phyloP scores from a whole-genome alignment of 2,888 invertebrate genomes.

The Anarsia innoxiella region DNA sequence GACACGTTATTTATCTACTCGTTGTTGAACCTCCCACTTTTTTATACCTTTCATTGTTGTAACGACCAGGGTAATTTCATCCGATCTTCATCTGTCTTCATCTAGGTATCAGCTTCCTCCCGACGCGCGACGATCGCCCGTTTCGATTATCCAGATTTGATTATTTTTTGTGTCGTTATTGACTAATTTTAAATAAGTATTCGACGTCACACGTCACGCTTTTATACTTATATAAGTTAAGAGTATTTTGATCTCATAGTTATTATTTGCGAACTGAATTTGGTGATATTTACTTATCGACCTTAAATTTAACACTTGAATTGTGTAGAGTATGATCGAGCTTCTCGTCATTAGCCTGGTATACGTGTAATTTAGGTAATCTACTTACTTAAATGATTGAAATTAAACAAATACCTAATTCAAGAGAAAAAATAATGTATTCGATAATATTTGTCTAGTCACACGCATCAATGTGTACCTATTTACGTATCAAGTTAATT shows the following conservation, averaged over 20 bases:
- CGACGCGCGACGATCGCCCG: too few relatives aligned
- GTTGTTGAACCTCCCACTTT: too few relatives aligned
- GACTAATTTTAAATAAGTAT: too few relatives aligned
- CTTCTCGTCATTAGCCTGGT: constrained; percentile 70
- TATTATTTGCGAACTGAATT: constrained; percentile 44
- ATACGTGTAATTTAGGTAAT: too few relatives aligned
- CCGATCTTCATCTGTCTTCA: too few relatives aligned
- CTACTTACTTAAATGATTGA: too few relatives aligned
- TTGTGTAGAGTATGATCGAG: constrained; percentile 62
- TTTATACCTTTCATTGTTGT: constrained; percentile 26
- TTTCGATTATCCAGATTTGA: too few relatives aligned
- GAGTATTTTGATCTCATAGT: constrained; percentile 40
- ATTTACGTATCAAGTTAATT: constrained; percentile 7
- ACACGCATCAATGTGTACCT: constrained; percentile 7
- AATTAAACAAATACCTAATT: constrained; percentile 15
- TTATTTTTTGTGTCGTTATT: too few relatives aligned
- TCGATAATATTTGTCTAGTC: constrained; percentile 15
- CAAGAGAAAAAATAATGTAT: constrained; percentile 13
- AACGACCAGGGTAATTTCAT: constrained; percentile 33
- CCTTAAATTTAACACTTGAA: constrained; percentile 1
- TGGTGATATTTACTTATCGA: constrained; percentile 40
- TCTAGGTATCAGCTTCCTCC: too few relatives aligned
- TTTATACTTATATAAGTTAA: constrained; percentile 20
- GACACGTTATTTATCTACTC: too few relatives aligned
- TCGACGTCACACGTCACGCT: constrained; percentile 18